Evolutionary conservation across 2,113 vertebrate genomes (phyloP).

Genomic region (Telmatochromis sp.): DNA sequence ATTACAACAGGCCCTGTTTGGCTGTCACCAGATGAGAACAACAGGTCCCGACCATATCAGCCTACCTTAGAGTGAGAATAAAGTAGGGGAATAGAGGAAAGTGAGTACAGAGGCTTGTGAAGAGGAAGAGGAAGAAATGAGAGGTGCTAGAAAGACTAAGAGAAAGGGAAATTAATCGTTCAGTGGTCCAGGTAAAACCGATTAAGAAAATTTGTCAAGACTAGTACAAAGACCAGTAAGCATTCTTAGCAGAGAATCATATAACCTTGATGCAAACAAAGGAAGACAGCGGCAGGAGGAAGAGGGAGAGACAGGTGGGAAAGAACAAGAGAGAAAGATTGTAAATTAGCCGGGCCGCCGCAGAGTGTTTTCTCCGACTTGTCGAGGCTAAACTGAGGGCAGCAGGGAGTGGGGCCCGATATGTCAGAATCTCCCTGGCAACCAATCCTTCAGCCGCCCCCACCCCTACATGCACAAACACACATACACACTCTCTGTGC

Average conservation of each 20-base stretch:
- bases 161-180: not conserved
- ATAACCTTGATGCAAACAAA: not conserved
- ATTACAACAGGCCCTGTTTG: slow-evolving; percentile 64
- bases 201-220: not conserved
- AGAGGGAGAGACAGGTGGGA: not conserved
- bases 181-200: not conserved
- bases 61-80: not conserved
- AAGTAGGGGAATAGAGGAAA: not conserved
- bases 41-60: slow-evolving; percentile 39
- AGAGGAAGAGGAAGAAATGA: not conserved
- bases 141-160: not conserved
- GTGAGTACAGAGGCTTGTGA: not conserved
- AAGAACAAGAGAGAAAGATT: slow-evolving; percentile 17
- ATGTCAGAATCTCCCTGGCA: slow-evolving; percentile 74
- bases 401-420: slow-evolving; percentile 69
- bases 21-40: slow-evolving; percentile 61
- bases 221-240: not conserved
- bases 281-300: not conserved
- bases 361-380: slow-evolving; percentile 64
- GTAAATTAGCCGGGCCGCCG: slow-evolving; percentile 64
- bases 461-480: slow-evolving; percentile 8
- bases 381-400: slow-evolving; percentile 76
- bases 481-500: not conserved
- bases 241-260: not conserved
- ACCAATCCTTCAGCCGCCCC: slow-evolving; percentile 71